Evolutionary conservation across 37 sponge, comb jelly and placozoan species (phyloP).

Genomic region (Cliona cf. orientalis): DNA sequence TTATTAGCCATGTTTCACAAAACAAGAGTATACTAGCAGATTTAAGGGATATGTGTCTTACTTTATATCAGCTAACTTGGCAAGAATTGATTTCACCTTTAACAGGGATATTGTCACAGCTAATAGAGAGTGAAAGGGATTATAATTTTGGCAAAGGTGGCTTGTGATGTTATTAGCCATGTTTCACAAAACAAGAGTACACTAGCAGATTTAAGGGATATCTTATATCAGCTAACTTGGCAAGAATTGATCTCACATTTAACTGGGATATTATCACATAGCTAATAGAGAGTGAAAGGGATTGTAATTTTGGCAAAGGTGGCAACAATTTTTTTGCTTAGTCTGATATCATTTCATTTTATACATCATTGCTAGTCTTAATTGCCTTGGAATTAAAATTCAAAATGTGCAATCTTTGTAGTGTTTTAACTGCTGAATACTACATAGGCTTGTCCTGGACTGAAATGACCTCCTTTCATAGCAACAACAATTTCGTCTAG

Average conservation of each 20-base stretch:
- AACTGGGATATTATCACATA: constrained; percentile 19
- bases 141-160: neutral
- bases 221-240: constrained; percentile 25
- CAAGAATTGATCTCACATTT: constrained; percentile 41
- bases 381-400: constrained; percentile 26
- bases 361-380: neutral
- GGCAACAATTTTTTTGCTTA: neutral
- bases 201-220: constrained; percentile 7
- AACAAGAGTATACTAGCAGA: constrained; percentile 12
- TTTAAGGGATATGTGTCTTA: neutral
- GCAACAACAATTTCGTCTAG: constrained; percentile 45
- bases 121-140: neutral
- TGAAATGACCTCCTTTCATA: constrained; percentile 22
- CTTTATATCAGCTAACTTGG: constrained; percentile 29
- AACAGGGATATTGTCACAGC: constrained; percentile 26
- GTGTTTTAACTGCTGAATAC: too few relatives aligned
- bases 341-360: neutral
- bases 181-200: constrained; percentile 39
- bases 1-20: constrained; percentile 39
- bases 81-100: constrained; percentile 37
- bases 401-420: neutral
- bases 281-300: neutral
- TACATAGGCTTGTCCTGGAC: too few relatives aligned
- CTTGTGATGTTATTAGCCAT: too few relatives aligned
- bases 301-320: neutral